These are phyloP conservation scores for Verasper variegatus DNA, from an alignment of 2,113 vertebrate genomes.

Conservation along the genomic window DNA sequence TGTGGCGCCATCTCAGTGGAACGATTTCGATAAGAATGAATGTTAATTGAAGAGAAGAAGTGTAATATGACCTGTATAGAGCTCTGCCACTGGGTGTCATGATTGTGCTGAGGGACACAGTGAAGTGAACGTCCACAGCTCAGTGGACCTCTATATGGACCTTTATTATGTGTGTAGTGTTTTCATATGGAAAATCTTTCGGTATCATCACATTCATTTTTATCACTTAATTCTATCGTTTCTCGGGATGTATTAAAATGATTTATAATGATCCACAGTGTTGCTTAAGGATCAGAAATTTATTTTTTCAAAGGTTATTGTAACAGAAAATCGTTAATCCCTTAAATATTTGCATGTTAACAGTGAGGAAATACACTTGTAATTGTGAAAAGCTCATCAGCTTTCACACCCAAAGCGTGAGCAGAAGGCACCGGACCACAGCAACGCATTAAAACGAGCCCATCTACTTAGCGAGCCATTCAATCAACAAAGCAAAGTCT, in stretches of 20 bases:
- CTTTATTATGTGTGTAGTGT: neutral
- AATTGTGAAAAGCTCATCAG: neutral
- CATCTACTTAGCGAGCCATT: slow-evolving; percentile 58
- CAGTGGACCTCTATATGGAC: neutral
- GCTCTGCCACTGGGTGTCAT: slow-evolving; percentile 70
- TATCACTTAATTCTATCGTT: neutral
- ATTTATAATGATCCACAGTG: neutral
- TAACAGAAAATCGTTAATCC: neutral
- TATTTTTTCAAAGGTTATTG: neutral
- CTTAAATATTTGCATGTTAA: neutral
- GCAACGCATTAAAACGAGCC: slow-evolving; percentile 60
- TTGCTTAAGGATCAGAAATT: too few species aligned
- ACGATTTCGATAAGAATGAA: slow-evolving; percentile 26
- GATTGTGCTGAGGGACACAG: slow-evolving; percentile 53
- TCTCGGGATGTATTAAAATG: neutral
- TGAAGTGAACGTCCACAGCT: neutral
- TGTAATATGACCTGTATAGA: slow-evolving; percentile 20
- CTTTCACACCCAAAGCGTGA: slow-evolving; percentile 26
- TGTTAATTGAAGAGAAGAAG: slow-evolving; percentile 5
- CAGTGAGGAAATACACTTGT: neutral
- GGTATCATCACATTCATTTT: neutral
- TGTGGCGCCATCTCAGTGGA: slow-evolving; percentile 5
- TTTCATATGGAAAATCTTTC: neutral
- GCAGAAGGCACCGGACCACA: slow-evolving; percentile 33
- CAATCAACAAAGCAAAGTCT: slow-evolving; percentile 69